Base-by-base conservation (phyloP, 2,113 vertebrate genomes). In the Columbina picui region DNA sequence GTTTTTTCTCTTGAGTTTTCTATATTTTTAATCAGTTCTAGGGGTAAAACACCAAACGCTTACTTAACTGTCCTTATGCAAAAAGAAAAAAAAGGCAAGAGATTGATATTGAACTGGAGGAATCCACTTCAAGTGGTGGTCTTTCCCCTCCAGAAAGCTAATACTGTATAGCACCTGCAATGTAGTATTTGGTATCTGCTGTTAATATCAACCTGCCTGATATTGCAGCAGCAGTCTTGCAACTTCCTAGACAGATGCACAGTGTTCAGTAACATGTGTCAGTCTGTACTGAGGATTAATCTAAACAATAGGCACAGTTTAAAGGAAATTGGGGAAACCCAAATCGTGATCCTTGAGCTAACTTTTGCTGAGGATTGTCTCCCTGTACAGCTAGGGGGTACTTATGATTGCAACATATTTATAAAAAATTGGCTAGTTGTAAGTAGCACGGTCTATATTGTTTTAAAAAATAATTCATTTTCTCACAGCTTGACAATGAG, bases 341-440 rank as follows among this genome's bases (percentile, higher is more conserved):
- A 49, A 10, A 41, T 52, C 10, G 18, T 2, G 7, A 69, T 29
- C 21, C 43, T 63, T 67, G 41, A 79, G 17, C 41, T 67, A 55
- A 45, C 9, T 59, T 79, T 55, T 73, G 29, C 57, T 64, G 63
- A 68, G 5, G 12, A 38, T 32, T 47, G 1, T 74, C 50, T 60
- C 36, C 38, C 19, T 76, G 7, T 25, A 23, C 29, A 85, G 10
- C 43, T 29, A 64, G 39, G 5, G 32, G 47, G 18, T 34, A 29
- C 41, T 59, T 76, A 50, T 2, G 17, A 59, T 50, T 67, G 20
- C 1, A 3, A 5, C 30, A 21, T 17, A 4, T 8, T 53, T 82
- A 29, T 32, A 39, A n/a, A 25, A 49, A 39, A 34, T n/a, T 1
- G 0, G 2, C 9, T 53, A 25, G 7, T 10, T 87, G 1, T 18